Percentiles rank a stretch among this genome's conserved stretches.
Evolutionary conservation across 1,140 invertebrate species (phyloP).

Genomic region (Drosophila tristis): DNA sequence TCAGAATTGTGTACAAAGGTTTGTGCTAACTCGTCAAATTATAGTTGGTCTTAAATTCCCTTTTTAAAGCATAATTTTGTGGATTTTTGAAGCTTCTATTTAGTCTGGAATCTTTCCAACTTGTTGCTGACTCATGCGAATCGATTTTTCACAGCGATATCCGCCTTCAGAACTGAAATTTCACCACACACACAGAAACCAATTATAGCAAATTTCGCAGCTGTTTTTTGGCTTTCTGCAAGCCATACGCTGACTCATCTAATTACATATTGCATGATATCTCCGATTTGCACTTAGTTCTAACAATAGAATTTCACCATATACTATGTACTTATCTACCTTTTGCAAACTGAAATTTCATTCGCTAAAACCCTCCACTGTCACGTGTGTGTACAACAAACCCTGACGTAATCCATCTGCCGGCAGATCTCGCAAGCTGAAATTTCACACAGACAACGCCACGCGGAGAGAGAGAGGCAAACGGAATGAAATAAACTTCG

Average conservation of each 20-base stretch:
- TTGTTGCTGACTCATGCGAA: constrained; percentile 18
- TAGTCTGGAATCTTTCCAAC: background rate
- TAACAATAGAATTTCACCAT: constrained; percentile 19
- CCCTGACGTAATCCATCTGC: constrained; percentile 25
- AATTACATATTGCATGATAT: constrained; percentile 35
- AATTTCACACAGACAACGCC: constrained; percentile 38
- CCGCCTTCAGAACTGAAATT: no score
- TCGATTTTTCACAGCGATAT: no score
- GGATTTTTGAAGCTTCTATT: background rate
- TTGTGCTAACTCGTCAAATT: constrained; percentile 4
- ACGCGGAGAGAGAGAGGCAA: background rate
- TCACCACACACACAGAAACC: no score
- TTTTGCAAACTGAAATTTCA: constrained; percentile 1
- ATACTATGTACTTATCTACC: background rate
- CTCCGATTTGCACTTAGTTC: constrained; percentile 12
- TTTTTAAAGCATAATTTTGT: constrained; percentile 1
- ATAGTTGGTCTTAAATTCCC: no score
- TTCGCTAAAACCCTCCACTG: constrained; percentile 1
- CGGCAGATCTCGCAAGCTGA: constrained; percentile 6
- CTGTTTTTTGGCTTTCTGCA: no score
- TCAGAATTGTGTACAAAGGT: background rate
- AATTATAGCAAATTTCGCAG: no score
- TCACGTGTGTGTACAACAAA: constrained; percentile 5
- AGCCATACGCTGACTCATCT: no score
- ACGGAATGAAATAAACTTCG: no score